A percentile compares a stretch with the other conserved stretches of the same genome.
Evolutionary conservation across 2,797 vertebrate genomes (phyloP).

Genomic region (Arctocebus calabarensis): DNA sequence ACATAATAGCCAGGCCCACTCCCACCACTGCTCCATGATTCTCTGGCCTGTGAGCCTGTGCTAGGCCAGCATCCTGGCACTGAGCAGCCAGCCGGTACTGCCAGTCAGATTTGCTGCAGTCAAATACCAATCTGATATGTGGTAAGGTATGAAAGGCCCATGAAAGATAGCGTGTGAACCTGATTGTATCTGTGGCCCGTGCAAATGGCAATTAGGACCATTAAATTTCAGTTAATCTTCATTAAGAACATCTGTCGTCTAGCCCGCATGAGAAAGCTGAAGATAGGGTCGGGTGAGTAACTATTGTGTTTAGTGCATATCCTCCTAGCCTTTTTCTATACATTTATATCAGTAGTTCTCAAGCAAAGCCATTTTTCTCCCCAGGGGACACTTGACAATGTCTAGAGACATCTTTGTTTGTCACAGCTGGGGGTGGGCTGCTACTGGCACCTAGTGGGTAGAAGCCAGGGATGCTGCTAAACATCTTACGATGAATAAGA

Average conservation of each 20-base stretch:
- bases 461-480: constrained; percentile 8
- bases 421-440: neutral
- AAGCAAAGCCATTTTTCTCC: neutral
- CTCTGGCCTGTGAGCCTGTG: constrained; percentile 55
- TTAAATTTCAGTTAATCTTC: constrained; percentile 89
- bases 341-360: constrained; percentile 12
- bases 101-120: constrained; percentile 81
- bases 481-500: neutral
- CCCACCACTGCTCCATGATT: neutral
- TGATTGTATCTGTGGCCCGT: constrained; percentile 82
- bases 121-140: constrained; percentile 85
- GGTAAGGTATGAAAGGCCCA: constrained; percentile 75
- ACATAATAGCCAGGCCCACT: neutral
- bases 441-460: constrained; percentile 33
- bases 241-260: constrained; percentile 86
- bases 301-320: neutral
- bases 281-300: constrained; percentile 66
- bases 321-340: neutral
- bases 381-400: neutral
- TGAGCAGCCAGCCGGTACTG: constrained; percentile 80
- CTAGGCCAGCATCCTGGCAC: constrained; percentile 61
- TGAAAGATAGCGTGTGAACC: constrained; percentile 77
- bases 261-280: constrained; percentile 54
- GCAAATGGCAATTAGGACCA: constrained; percentile 87
- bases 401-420: neutral